Percentiles rank a stretch among this genome's conserved stretches.
Evolutionary conservation across 2,888 invertebrate genomes (phyloP).

Genomic region (Apocheima hispidaria): DNA sequence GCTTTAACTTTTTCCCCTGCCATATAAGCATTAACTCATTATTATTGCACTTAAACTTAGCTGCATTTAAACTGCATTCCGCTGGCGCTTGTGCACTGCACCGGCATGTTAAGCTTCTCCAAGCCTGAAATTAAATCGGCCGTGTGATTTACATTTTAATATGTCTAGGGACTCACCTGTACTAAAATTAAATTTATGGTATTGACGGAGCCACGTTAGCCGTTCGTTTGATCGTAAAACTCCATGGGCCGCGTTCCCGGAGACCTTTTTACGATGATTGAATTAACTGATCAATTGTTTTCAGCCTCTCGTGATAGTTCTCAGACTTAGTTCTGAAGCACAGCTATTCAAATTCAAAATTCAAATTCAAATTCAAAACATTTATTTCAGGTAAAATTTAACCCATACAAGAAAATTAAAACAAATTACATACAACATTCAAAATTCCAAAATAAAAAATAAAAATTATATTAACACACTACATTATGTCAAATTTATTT

Average conservation of each 20-base stretch:
- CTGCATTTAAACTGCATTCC: constrained; percentile 22
- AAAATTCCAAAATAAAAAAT: too few species aligned
- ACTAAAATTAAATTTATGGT: constrained; percentile 80
- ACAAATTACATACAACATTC: too few species aligned
- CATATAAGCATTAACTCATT: background rate
- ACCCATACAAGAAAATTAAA: too few species aligned
- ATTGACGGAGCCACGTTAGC: constrained; percentile 71
- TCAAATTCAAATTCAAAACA: too few species aligned
- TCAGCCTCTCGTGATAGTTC: constrained; percentile 12
- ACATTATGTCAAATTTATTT: too few species aligned
- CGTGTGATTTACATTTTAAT: constrained; percentile 85
- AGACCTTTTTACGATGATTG: constrained; percentile 62
- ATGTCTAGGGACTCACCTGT: constrained; percentile 81
- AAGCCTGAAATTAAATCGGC: constrained; percentile 83
- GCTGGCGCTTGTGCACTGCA: constrained; percentile 48
- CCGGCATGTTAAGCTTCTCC: constrained; percentile 68
- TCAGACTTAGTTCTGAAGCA: background rate
- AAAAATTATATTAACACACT: too few species aligned
- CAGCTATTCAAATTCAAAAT: background rate
- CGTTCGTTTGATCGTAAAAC: constrained; percentile 58
- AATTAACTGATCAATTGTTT: constrained; percentile 58
- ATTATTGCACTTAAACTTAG: background rate
- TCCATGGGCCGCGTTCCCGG: constrained; percentile 39
- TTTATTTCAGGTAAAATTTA: too few species aligned
- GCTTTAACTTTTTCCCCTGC: background rate